Conservation (phyloP, 2,888 invertebrate genomes). For the Chaetogeoica ovagalla region DNA sequence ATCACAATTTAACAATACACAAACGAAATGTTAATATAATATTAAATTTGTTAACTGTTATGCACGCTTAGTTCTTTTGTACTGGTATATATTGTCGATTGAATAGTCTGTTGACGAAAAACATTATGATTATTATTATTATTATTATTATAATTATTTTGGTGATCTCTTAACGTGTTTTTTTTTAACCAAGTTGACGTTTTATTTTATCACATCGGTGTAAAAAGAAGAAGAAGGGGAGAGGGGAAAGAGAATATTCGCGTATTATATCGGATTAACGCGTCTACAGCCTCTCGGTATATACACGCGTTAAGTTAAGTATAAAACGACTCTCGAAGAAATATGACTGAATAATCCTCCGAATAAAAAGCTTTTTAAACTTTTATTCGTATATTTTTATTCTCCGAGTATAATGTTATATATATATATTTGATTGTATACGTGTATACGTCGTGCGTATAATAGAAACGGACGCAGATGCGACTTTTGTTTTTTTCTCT, state of each 20-base stretch:
- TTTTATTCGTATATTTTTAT: background rate
- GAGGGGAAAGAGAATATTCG: background rate
- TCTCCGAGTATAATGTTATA: no score
- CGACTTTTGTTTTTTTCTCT: constrained; percentile 24
- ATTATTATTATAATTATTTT: no score
- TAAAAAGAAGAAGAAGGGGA: background rate
- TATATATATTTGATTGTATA: background rate
- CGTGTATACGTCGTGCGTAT: background rate
- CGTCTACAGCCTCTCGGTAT: background rate
- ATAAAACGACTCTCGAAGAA: constrained; percentile 43
- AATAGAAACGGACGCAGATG: constrained; percentile 50
- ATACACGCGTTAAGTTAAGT: constrained; percentile 36
- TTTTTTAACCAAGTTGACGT: no score
- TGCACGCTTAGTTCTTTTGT: no score
- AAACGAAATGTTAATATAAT: no score
- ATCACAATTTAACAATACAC: no score
- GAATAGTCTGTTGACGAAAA: no score
- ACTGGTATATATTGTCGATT: no score
- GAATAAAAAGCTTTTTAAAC: constrained; percentile 48
- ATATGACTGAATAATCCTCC: constrained; percentile 45
- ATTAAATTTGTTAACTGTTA: no score
- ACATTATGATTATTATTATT: no score
- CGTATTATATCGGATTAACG: constrained; percentile 32
- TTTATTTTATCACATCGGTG: no score
- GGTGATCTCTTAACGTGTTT: no score